A percentile compares a stretch with the other conserved stretches of the same genome.
phyloP scores from a whole-genome alignment of 2,113 vertebrate genomes.

The Rhipidura dahli region DNA sequence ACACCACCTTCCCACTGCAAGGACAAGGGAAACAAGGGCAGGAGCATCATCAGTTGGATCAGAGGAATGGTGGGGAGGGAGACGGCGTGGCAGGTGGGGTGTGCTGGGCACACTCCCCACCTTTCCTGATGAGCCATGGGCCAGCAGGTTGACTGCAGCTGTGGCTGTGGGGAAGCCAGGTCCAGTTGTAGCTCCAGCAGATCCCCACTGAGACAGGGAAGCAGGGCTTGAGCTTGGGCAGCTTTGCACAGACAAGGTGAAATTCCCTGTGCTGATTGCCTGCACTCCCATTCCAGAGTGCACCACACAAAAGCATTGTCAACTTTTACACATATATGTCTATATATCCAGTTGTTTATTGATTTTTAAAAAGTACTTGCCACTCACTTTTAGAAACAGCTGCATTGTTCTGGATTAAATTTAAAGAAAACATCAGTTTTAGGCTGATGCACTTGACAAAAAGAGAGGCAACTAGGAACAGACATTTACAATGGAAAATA shows the following conservation, averaged over 20 bases:
- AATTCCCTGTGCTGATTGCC: neutral
- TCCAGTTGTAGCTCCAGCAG: neutral
- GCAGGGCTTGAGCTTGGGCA: neutral
- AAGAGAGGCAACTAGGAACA: neutral
- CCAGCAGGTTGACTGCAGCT: neutral
- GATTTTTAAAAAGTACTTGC: neutral
- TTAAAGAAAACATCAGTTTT: neutral
- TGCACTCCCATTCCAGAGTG: neutral
- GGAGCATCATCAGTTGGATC: neutral
- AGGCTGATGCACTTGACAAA: neutral
- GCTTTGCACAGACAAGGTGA: neutral
- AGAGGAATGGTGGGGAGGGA: neutral
- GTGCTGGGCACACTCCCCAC: neutral
- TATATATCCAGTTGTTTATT: neutral
- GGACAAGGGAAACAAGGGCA: neutral
- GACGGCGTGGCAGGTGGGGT: accelerated
- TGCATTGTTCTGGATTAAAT: neutral
- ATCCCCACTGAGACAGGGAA: neutral
- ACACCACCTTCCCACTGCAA: neutral
- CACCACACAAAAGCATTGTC: neutral
- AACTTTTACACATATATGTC: neutral
- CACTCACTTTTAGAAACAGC: neutral
- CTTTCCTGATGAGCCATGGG: accelerated
- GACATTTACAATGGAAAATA: neutral
- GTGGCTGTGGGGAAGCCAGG: neutral